phyloP scores from a whole-genome alignment of 2,797 vertebrate species.

The Oophaga sylvatica region DNA sequence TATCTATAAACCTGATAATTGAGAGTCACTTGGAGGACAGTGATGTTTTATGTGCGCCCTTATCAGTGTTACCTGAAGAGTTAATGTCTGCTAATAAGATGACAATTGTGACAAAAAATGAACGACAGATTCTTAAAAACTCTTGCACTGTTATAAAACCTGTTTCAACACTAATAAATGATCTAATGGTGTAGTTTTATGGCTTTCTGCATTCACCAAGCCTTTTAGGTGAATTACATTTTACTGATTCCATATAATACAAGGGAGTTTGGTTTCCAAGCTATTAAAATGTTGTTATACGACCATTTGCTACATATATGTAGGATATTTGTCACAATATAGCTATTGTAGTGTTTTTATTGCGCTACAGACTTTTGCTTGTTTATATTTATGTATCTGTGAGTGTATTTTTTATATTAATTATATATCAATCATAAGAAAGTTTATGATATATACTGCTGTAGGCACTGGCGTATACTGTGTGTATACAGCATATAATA shows the following conservation, averaged over 20 bases:
- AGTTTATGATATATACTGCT: no score
- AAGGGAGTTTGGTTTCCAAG: constrained; percentile 19
- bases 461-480: no score
- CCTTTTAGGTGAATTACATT: constrained; percentile 41
- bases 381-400: background rate
- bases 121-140: constrained; percentile 45
- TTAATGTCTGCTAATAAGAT: constrained; percentile 60
- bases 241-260: constrained; percentile 36
- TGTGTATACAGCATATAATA: no score
- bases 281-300: constrained; percentile 16
- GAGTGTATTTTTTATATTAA: background rate
- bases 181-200: constrained; percentile 47
- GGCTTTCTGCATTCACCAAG: constrained; percentile 10
- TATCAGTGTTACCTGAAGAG: constrained; percentile 57
- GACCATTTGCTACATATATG: background rate
- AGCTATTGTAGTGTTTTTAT: background rate
- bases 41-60: constrained; percentile 48
- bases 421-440: no score
- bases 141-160: constrained; percentile 54
- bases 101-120: constrained; percentile 53
- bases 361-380: background rate
- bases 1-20: constrained; percentile 60
- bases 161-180: constrained; percentile 50
- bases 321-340: background rate
- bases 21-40: constrained; percentile 53